phyloP scores from a whole-genome alignment of 2,888 invertebrate genomes.

The Hirtodrosophila cameraria region DNA sequence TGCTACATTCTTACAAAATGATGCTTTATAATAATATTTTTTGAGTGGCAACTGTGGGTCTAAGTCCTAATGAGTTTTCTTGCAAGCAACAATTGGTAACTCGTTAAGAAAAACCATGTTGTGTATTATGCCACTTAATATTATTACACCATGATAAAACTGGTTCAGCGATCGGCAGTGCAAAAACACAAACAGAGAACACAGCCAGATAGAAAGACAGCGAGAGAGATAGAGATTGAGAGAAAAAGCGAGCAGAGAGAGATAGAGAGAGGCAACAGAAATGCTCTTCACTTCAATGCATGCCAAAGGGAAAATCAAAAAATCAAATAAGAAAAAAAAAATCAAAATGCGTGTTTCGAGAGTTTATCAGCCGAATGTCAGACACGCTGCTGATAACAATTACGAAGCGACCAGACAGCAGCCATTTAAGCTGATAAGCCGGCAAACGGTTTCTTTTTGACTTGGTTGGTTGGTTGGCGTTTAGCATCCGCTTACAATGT shows the following conservation, averaged over 20 bases:
- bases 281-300: constrained; percentile 1
- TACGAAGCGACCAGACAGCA: constrained; percentile 18
- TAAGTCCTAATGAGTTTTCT: too few relatives aligned
- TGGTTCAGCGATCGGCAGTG: constrained; percentile 42
- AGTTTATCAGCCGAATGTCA: constrained; percentile 51
- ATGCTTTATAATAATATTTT: too few relatives aligned
- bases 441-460: constrained; percentile 5
- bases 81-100: too few relatives aligned
- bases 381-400: constrained; percentile 50
- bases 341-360: constrained; percentile 17
- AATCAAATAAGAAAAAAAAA: constrained; percentile 31
- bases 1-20: too few relatives aligned
- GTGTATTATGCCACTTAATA: background rate
- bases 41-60: too few relatives aligned
- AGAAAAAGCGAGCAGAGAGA: background rate
- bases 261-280: constrained; percentile 2
- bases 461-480: background rate
- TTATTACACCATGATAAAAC: constrained; percentile 22
- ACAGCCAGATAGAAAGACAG: background rate
- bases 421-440: constrained; percentile 36
- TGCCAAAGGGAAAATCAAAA: constrained; percentile 24
- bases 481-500: constrained; percentile 52
- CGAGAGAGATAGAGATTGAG: background rate
- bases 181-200: constrained; percentile 46
- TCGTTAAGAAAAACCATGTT: too few relatives aligned